Evolutionary conservation across 2,113 vertebrate genomes (phyloP).

Genomic region (Eurystomus gularis): DNA sequence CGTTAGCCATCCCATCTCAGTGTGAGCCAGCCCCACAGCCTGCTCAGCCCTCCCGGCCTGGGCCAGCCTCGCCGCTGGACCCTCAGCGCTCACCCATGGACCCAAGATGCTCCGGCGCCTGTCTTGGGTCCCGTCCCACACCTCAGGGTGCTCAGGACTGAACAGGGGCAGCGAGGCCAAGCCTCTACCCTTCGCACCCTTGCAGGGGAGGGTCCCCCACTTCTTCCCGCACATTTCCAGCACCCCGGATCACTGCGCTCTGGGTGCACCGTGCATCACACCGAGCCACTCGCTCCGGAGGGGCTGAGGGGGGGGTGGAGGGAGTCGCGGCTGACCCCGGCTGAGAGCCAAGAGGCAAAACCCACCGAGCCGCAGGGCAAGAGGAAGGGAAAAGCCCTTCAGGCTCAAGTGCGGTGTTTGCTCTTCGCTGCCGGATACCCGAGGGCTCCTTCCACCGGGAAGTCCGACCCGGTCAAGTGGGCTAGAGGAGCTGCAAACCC

Average conservation of each 20-base stretch:
- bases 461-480: constrained; percentile 19
- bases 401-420: constrained; percentile 8
- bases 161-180: not conserved
- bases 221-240: accelerated
- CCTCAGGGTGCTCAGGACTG: accelerated
- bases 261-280: accelerated
- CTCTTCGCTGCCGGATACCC: not conserved
- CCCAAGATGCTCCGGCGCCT: accelerated
- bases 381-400: constrained; percentile 19
- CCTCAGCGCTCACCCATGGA: accelerated
- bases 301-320: accelerated
- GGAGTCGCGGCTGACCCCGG: too few relatives aligned
- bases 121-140: not conserved
- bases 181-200: too few relatives aligned
- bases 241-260: accelerated
- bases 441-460: not conserved
- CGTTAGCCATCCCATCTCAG: accelerated
- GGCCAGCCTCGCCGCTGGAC: accelerated
- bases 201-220: not conserved
- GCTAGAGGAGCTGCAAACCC: not conserved
- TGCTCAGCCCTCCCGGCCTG: not conserved
- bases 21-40: not conserved
- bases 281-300: accelerated
- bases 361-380: not conserved
- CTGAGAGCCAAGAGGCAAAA: too few relatives aligned